phyloP scores from a whole-genome alignment of 2,113 vertebrate species.

The Mellivora capensis region DNA sequence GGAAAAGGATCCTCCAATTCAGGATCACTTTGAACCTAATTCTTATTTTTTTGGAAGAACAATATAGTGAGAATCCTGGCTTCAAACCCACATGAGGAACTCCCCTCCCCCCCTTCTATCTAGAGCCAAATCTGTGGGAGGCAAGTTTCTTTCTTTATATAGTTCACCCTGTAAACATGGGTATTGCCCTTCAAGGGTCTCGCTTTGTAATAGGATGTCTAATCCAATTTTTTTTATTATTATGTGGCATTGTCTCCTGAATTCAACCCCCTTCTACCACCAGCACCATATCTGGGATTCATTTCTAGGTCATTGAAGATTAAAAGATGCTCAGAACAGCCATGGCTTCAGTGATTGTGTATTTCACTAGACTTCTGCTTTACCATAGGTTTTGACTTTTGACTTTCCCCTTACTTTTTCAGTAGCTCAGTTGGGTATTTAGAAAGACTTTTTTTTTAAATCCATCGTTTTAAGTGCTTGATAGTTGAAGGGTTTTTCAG shows the following conservation, averaged over 20 bases:
- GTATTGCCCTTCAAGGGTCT: background rate
- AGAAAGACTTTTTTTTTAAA: background rate
- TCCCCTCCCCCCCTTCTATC: accelerated
- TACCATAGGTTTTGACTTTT: background rate
- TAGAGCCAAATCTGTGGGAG: background rate
- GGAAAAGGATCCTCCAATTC: background rate
- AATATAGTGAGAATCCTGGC: background rate
- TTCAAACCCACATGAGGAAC: background rate
- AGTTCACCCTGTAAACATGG: background rate
- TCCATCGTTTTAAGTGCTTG: background rate
- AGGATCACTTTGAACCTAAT: background rate
- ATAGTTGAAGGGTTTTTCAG: background rate
- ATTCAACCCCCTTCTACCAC: background rate
- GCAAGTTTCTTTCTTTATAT: background rate
- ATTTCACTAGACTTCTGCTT: background rate
- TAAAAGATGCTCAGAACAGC: background rate
- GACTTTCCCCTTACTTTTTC: background rate
- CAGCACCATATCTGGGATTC: background rate
- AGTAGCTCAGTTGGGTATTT: background rate
- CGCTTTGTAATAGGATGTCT: background rate
- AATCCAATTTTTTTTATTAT: background rate
- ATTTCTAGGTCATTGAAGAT: background rate
- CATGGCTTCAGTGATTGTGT: background rate
- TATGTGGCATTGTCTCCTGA: background rate
- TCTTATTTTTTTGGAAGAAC: background rate